A percentile compares a stretch with the other conserved stretches of the same genome.
Conservation (phyloP, 2,888 invertebrate genomes). For the Germaria angustata region DNA sequence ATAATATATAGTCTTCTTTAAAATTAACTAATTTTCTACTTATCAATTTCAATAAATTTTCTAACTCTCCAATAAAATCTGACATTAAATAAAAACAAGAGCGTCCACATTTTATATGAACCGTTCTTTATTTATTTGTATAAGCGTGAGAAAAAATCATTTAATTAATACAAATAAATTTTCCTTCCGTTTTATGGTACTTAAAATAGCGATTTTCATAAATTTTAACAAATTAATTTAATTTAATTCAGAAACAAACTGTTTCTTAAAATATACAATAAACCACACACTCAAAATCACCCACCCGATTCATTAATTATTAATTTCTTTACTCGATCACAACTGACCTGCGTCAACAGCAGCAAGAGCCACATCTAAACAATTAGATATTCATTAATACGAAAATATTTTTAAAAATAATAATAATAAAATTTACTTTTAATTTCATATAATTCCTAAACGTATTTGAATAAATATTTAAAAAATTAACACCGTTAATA, state of each 20-base stretch:
- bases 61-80: no score
- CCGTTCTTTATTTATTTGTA: background rate
- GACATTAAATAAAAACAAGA: no score
- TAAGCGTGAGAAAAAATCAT: background rate
- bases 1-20: no score
- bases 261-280: background rate
- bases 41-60: no score
- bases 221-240: slow-evolving; percentile 15
- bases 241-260: slow-evolving; percentile 25
- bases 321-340: slow-evolving; percentile 37
- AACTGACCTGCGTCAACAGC: slow-evolving; percentile 56
- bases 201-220: background rate
- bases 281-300: slow-evolving; percentile 16
- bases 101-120: background rate
- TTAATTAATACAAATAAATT: background rate
- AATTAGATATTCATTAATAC: slow-evolving; percentile 57
- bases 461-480: slow-evolving; percentile 28
- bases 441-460: slow-evolving; percentile 42
- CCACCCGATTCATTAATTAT: slow-evolving; percentile 53
- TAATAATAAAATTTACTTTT: slow-evolving; percentile 38
- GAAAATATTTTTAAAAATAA: slow-evolving; percentile 16
- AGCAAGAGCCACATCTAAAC: background rate
- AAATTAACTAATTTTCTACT: no score
- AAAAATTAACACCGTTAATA: slow-evolving; percentile 47
- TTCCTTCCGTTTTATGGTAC: background rate